Evolutionary conservation across 2,888 invertebrate species (phyloP).

Genomic region (Salpingus planirostris): DNA sequence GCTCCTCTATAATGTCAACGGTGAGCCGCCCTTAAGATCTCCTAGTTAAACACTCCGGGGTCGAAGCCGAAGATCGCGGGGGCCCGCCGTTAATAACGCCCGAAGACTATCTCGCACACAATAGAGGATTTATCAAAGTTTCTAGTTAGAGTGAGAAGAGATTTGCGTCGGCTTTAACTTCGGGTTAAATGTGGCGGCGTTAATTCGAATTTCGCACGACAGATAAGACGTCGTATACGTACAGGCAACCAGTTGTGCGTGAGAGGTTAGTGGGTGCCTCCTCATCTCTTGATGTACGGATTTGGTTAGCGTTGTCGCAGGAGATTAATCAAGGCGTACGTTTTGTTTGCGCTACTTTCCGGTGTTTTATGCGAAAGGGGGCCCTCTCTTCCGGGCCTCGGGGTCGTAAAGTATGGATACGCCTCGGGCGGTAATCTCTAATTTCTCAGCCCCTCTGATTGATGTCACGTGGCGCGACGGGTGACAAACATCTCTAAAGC

Average conservation of each 20-base stretch:
- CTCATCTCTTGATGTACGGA: too few species aligned
- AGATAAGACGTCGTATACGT: too few species aligned
- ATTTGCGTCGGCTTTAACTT: slow-evolving; percentile 4
- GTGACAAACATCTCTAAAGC: too few species aligned
- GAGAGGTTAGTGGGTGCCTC: too few species aligned
- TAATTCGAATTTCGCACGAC: too few species aligned
- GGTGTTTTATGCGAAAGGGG: too few species aligned
- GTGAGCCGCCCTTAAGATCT: slow-evolving; percentile 8
- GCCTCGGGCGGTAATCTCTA: slow-evolving; percentile 23
- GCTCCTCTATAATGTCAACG: too few species aligned
- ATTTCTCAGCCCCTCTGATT: slow-evolving; percentile 27
- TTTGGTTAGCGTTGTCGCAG: too few species aligned
- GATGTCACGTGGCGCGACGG: slow-evolving; percentile 26
- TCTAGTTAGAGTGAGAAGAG: slow-evolving; percentile 13
- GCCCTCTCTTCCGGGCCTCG: slow-evolving; percentile 1
- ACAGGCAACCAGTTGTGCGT: too few species aligned
- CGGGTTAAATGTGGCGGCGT: too few species aligned
- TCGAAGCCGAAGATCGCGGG: slow-evolving; percentile 15
- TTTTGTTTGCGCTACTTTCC: too few species aligned
- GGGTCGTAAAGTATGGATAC: slow-evolving; percentile 1
- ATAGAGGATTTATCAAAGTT: slow-evolving; percentile 13
- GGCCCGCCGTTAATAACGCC: slow-evolving; percentile 22
- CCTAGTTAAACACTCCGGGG: slow-evolving; percentile 7
- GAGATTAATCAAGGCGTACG: too few species aligned
- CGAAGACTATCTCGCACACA: slow-evolving; percentile 22